These are phyloP conservation scores for Reinhardtius hippoglossoides DNA, from an alignment of 2,113 vertebrate species.

Conservation along the genomic window DNA sequence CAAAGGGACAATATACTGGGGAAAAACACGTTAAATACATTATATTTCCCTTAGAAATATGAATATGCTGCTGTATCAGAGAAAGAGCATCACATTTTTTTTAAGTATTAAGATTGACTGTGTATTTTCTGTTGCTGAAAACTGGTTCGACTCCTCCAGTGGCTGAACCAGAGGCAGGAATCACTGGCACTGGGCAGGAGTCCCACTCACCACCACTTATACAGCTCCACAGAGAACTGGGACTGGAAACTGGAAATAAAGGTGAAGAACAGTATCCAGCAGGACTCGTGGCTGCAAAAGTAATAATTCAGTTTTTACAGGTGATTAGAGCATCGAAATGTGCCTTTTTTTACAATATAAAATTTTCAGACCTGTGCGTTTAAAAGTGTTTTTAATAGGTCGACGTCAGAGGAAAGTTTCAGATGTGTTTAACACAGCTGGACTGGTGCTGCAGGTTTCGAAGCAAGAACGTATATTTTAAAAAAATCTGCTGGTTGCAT, in stretches of 20 bases:
- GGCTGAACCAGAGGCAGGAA: conserved; percentile 43
- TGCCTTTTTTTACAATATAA: conserved; percentile 3
- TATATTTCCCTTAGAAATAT: not conserved
- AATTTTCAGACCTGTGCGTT: conserved; percentile 18
- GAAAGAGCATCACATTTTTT: not conserved
- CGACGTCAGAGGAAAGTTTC: not conserved
- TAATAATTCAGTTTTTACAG: conserved; percentile 36
- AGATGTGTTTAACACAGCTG: conserved; percentile 1
- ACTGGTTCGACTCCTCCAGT: not conserved
- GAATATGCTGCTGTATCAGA: not conserved
- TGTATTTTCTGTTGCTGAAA: not conserved
- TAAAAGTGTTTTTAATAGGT: not conserved
- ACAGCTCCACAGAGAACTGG: conserved; percentile 46
- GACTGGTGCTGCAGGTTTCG: not conserved
- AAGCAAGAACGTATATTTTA: not conserved
- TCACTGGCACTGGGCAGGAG: conserved; percentile 50
- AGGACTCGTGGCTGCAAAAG: conserved; percentile 40
- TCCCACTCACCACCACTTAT: conserved; percentile 59
- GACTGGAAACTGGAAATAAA: conserved; percentile 46
- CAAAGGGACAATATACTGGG: not conserved
- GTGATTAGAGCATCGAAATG: conserved; percentile 37
- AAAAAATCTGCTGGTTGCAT: not conserved
- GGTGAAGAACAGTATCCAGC: conserved; percentile 57
- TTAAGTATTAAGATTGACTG: not conserved
- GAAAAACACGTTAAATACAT: no score